Percentiles rank a stretch among this genome's conserved stretches.
phyloP scores from a whole-genome alignment of 2,888 invertebrate species.

The Drosophila sordidapex region DNA sequence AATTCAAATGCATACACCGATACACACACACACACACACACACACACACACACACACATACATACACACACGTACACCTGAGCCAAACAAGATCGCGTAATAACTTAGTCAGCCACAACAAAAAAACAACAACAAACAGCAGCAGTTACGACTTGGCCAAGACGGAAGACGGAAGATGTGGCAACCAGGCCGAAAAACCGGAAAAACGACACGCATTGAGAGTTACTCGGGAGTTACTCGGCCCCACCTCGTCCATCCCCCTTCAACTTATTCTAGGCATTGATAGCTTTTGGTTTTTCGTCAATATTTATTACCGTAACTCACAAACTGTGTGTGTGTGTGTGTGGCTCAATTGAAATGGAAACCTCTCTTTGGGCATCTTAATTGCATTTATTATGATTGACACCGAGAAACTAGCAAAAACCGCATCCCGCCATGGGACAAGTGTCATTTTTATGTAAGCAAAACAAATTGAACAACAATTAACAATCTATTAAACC shows the following conservation, averaged over 20 bases:
- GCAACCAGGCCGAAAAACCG: slow-evolving; percentile 72
- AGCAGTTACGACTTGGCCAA: slow-evolving; percentile 62
- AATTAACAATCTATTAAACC: slow-evolving; percentile 64
- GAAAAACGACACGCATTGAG: slow-evolving; percentile 73
- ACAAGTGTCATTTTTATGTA: slow-evolving; percentile 51
- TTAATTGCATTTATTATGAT: slow-evolving; percentile 78
- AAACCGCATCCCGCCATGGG: neutral
- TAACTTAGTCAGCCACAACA: slow-evolving; percentile 74
- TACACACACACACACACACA: slow-evolving; percentile 43
- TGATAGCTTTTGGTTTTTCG: slow-evolving; percentile 48
- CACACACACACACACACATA: slow-evolving; percentile 13
- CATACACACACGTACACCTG: slow-evolving; percentile 32
- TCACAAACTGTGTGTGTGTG: neutral
- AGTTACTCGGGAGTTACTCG: slow-evolving; percentile 6
- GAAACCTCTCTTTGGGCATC: slow-evolving; percentile 53
- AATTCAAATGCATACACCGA: slow-evolving; percentile 70
- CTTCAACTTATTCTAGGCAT: slow-evolving; percentile 42
- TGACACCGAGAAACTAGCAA: slow-evolving; percentile 65
- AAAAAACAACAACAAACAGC: slow-evolving; percentile 32
- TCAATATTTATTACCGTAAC: slow-evolving; percentile 36
- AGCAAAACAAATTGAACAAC: slow-evolving; percentile 62
- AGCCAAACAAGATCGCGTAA: slow-evolving; percentile 66
- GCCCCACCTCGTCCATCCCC: neutral
- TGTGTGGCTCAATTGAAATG: slow-evolving; percentile 64
- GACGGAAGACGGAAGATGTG: slow-evolving; percentile 66